Base-by-base conservation (phyloP, 2,888 invertebrate genomes). In the Therioaphis trifolii region DNA sequence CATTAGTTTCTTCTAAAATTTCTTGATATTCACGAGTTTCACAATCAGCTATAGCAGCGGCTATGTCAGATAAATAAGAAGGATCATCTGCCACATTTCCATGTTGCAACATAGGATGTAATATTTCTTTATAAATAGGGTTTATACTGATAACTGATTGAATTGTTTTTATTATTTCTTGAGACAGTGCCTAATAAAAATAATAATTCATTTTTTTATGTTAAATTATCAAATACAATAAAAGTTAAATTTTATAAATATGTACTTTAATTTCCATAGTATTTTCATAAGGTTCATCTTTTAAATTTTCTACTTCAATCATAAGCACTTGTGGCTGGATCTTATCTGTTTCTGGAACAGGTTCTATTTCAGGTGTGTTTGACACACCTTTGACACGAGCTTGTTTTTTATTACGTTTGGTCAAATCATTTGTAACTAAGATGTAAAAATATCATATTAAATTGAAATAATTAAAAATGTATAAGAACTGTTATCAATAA, bases 21-120 rank as follows among this genome's bases (percentile, higher is more conserved):
- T 94, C 93, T 89, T 99, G 99, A 66, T 99, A 90, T 87, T 99
- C 99, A 4, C 92, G 90, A 0, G 97, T 93, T 87, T 98, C 98
- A 0, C 96, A 96, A 43, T 96, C 96, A 0, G 98, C 97, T 77
- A 99, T 90, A 2, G 98, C 96, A 12, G 98, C 98, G 69, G 98
- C 99, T 79, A 99, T 91, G 90, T 99, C 99, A 87, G 97, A 96
- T 74, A 99, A 90, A 89, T 99, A 99, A 21, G 98, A 95, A 0
- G 99, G 99, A 91, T 99, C 99, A 89, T 99, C 99, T 15, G 98
- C 96, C 40, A 99, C 97, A n/a, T 85, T 85, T 89, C 98, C 97
- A 1, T 98, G 98, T 87, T 97, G 97, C 87, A 99, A 90, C 94
- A 99, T 97, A 89, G 98, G 97, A 88, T 97, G 96, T n/a, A 99